A percentile compares a stretch with the other conserved stretches of the same genome.
Conservation (phyloP, 2,113 vertebrate genomes). For the Clinocottus analis region DNA sequence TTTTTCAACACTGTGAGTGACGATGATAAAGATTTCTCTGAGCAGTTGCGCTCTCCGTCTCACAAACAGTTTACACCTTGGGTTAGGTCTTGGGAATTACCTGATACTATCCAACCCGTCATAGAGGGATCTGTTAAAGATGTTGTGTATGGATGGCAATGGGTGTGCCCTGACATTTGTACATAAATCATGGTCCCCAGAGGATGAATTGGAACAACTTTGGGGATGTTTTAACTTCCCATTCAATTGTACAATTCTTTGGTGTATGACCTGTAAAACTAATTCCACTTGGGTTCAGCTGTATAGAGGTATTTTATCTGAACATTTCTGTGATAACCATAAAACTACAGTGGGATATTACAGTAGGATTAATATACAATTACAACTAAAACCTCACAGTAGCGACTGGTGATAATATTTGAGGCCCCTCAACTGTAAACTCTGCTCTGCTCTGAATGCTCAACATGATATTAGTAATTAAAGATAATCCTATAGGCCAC, state of each 20-base stretch:
- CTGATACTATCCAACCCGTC: background rate
- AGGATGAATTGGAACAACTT: background rate
- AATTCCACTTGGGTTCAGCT: background rate
- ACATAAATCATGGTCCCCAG: background rate
- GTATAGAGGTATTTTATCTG: background rate
- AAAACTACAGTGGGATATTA: too few species aligned
- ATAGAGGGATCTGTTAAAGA: background rate
- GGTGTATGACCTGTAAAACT: background rate
- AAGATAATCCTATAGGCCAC: background rate
- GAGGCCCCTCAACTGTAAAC: background rate
- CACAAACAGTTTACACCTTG: background rate
- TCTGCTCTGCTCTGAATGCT: background rate
- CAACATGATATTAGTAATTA: background rate
- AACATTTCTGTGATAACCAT: background rate
- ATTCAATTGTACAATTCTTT: background rate
- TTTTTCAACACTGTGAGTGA: background rate
- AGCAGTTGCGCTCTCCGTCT: background rate
- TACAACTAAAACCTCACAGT: background rate
- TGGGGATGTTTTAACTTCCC: background rate
- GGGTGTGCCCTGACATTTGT: background rate
- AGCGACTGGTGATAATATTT: background rate
- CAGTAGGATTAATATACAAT: background rate
- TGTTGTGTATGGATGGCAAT: background rate
- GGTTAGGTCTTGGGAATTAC: background rate
- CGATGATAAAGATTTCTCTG: background rate